A percentile compares a stretch with the other conserved stretches of the same genome.
Conservation (phyloP, 2,113 vertebrate genomes). For the Daboia siamensis region DNA sequence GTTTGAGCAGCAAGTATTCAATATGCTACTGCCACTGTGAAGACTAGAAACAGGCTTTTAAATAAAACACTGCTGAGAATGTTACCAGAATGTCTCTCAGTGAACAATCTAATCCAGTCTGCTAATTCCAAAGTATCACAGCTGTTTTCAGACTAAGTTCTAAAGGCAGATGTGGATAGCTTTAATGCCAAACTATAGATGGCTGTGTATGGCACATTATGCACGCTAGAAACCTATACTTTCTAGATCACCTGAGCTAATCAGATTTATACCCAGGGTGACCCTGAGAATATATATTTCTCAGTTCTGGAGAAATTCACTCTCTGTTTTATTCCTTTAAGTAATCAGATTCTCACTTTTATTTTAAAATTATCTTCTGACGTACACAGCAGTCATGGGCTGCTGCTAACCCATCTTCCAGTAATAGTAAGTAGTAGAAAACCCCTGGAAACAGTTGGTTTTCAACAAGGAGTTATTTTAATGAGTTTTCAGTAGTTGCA, state of each 20-base stretch:
- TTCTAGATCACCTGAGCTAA: not conserved
- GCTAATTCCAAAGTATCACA: not conserved
- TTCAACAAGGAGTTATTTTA: constrained; percentile 12
- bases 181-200: not conserved
- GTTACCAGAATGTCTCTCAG: not conserved
- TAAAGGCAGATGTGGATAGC: not conserved
- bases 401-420: not conserved
- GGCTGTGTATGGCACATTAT: not conserved
- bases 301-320: not conserved
- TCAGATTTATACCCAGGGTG: not conserved
- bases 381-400: not conserved
- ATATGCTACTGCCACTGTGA: not conserved
- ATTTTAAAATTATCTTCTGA: not conserved
- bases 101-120: not conserved
- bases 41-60: not conserved
- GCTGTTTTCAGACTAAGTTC: not conserved
- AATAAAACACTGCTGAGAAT: not conserved
- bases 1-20: not conserved
- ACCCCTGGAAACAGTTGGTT: constrained; percentile 30
- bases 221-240: not conserved
- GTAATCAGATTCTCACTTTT: not conserved
- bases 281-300: not conserved
- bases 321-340: not conserved
- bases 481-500: constrained; percentile 45
- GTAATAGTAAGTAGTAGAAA: not conserved